These are phyloP conservation scores for Ophion ventricosus DNA, from an alignment of 2,888 invertebrate genomes.

Conservation along the genomic window DNA sequence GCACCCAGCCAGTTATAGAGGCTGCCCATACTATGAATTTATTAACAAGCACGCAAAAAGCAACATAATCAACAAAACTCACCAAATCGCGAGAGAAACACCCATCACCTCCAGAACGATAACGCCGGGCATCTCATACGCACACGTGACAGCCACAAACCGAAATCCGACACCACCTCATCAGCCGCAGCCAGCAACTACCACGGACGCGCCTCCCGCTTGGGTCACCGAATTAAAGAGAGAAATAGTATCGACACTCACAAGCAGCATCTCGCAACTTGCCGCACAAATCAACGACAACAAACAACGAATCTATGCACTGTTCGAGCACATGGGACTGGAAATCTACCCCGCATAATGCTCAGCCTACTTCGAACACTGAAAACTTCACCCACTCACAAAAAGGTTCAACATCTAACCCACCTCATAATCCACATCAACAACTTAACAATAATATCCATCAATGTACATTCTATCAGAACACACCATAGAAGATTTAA, in stretches of 20 bases:
- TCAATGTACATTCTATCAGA: conserved; percentile 18
- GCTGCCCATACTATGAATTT: conserved; percentile 39
- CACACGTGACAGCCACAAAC: not conserved
- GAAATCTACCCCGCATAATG: not conserved
- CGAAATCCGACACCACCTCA: not conserved
- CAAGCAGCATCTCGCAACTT: not conserved
- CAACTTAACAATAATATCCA: conserved; percentile 1
- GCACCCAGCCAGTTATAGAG: conserved; percentile 52
- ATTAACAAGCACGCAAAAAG: not conserved
- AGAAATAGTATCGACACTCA: not conserved
- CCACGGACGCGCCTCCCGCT: not conserved
- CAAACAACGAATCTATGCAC: not conserved
- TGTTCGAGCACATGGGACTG: conserved; percentile 3
- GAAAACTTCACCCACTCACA: too few species aligned
- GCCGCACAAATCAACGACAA: not conserved
- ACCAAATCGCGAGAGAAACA: not conserved
- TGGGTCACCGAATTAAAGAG: not conserved
- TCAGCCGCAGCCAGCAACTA: not conserved
- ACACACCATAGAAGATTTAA: conserved; percentile 17
- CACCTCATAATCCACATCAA: not conserved
- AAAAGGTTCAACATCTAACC: not conserved
- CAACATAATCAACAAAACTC: not conserved
- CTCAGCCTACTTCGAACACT: not conserved
- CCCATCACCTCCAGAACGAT: not conserved
- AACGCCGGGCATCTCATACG: not conserved